Evolutionary conservation across 2,888 invertebrate genomes (phyloP), one percentile per base, ranked within the genome.

Genomic region (Galeruca laticollis): DNA sequence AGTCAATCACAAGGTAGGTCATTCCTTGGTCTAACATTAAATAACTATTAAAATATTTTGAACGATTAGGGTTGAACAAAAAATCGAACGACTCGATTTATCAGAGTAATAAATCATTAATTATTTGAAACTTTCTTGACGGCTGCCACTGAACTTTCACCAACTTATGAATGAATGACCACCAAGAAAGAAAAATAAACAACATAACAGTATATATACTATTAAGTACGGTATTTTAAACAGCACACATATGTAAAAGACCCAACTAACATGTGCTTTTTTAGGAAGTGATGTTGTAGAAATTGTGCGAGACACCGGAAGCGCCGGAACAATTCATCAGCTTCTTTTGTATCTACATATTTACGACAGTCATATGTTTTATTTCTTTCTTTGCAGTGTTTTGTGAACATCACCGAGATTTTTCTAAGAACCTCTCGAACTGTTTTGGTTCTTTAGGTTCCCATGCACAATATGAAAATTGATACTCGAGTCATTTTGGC

Each of bases 321-420:
- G 68, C 54, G 67, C 65, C 72, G 72, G 72, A 74, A 74, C 66
- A 66, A 65, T 68, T 60, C 67, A 68, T 65, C 63, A 73, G 70
- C 70, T 73, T 68, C 64, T 70, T 69, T 71, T 72, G 67, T 72
- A 65, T 43, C 57, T 64, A 18, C 62, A 66, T 26, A 26, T 73
- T 73, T 74, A 74, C 66, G 71, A 71, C 71, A 66, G 64, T 74
- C 73, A 73, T 74, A 56, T 74, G 74, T 71, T 71, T 61, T 61
- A 49, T 68, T 69, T 66, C 59, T 49, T 62, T 62, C 56, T 56
- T 35, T 56, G 21, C 35, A 33, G 62, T 57, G 35, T 67, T 66
- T 66, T 71, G 66, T 64, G 31, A 71, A 71, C 71, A 63, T 59
- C 69, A 71, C 63, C 68, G 59, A 72, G 71, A 71, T 72, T 71